phyloP scores from a whole-genome alignment of 2,797 vertebrate species.

The Pangasius mekongensis region DNA sequence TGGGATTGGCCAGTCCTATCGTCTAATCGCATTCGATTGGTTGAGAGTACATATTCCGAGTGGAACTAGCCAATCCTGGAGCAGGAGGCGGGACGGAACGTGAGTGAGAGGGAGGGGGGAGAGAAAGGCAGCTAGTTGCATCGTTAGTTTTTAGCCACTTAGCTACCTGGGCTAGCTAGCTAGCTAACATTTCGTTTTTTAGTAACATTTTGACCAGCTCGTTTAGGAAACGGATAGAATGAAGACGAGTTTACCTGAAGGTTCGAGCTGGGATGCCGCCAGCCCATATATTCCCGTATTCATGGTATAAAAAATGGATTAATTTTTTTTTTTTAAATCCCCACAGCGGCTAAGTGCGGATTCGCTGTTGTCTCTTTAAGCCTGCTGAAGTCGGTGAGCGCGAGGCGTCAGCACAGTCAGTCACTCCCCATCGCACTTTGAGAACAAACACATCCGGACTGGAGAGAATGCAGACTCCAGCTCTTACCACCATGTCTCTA shows the following conservation, averaged over 20 bases:
- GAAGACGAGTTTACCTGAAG: constrained; percentile 67
- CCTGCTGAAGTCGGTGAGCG: constrained; percentile 63
- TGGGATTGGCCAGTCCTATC: neutral
- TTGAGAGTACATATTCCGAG: constrained; percentile 12
- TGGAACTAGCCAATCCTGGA: neutral
- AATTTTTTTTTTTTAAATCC: constrained; percentile 47
- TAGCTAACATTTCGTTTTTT: constrained; percentile 51
- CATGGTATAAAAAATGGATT: constrained; percentile 54
- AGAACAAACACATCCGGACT: constrained; percentile 61
- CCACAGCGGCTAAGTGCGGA: constrained; percentile 65
- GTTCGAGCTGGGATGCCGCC: constrained; percentile 15
- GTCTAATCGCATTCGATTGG: neutral
- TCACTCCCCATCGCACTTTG: constrained; percentile 29
- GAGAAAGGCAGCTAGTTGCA: neutral
- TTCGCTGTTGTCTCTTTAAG: constrained; percentile 82
- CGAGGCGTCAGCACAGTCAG: constrained; percentile 62
- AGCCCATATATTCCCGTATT: constrained; percentile 61
- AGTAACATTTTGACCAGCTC: constrained; percentile 17
- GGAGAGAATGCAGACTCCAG: constrained; percentile 60
- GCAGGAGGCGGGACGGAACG: neutral
- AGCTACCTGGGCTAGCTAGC: constrained; percentile 57
- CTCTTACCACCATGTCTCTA: neutral
- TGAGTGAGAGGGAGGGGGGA: neutral
- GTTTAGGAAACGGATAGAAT: neutral
- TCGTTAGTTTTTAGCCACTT: constrained; percentile 29